Conservation (phyloP, 2,797 vertebrate species). For the Rhynchotus rufescens region DNA sequence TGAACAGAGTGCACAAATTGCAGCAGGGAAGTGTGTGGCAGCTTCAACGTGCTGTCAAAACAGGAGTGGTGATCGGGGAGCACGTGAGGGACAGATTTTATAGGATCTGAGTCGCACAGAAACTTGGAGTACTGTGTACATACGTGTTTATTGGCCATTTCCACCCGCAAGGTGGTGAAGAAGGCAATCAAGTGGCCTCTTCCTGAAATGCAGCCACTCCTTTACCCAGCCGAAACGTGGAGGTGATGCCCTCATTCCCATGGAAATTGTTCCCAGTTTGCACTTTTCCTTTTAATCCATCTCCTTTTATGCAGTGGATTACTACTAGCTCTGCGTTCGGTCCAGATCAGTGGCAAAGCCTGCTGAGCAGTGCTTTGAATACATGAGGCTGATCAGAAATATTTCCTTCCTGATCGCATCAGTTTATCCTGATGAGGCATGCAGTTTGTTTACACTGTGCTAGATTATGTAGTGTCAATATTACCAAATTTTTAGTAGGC, state of each 20-base stretch:
- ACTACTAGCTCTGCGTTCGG: neutral
- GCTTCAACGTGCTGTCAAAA: conserved; percentile 29
- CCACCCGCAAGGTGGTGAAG: neutral
- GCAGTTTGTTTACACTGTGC: conserved; percentile 13
- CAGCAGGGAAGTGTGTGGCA: neutral
- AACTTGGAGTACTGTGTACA: neutral
- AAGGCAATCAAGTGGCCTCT: neutral
- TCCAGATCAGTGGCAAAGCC: neutral
- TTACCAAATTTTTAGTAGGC: neutral
- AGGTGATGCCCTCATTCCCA: neutral
- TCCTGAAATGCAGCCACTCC: neutral
- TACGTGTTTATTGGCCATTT: neutral
- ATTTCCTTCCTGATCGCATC: neutral
- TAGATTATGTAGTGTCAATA: conserved; percentile 16
- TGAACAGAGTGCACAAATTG: neutral
- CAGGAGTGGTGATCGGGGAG: neutral
- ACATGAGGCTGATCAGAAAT: neutral
- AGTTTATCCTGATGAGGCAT: neutral
- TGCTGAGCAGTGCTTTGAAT: neutral
- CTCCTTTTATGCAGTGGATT: neutral
- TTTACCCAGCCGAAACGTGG: neutral
- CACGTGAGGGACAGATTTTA: neutral
- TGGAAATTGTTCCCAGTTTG: neutral
- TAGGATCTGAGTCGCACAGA: neutral
- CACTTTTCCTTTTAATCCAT: neutral